Conservation (phyloP, 2,888 invertebrate genomes). For the Marasmarcha lunaedactyla region DNA sequence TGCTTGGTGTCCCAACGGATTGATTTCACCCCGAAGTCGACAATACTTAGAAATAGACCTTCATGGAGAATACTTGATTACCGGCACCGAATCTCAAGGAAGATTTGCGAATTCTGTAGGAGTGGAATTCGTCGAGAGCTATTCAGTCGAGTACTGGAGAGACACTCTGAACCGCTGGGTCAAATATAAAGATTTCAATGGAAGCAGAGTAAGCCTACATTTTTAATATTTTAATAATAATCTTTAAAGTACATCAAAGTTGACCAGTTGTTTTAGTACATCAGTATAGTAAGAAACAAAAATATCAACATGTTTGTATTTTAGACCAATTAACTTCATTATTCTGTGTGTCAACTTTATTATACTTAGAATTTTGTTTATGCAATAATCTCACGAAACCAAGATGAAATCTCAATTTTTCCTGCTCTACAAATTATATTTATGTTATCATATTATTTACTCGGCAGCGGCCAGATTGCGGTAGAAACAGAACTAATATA, state of each 20-base stretch:
- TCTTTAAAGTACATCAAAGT: too few relatives aligned
- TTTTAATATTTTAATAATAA: constrained; percentile 4
- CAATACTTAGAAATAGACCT: constrained; percentile 89
- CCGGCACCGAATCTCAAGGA: constrained; percentile 90
- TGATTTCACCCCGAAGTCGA: constrained; percentile 79
- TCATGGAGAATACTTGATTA: constrained; percentile 79
- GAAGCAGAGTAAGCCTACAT: constrained; percentile 74
- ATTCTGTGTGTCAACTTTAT: too few relatives aligned
- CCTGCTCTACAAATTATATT: too few relatives aligned
- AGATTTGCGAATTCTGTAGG: constrained; percentile 93
- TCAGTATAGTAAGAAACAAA: too few relatives aligned
- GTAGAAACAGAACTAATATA: not conserved
- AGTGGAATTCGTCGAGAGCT: constrained; percentile 88
- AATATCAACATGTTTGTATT: too few relatives aligned
- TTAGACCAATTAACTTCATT: too few relatives aligned
- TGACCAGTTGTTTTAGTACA: too few relatives aligned
- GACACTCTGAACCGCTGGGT: constrained; percentile 77
- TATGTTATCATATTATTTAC: constrained; percentile 1
- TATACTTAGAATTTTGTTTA: too few relatives aligned
- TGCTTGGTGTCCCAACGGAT: constrained; percentile 92
- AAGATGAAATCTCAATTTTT: too few relatives aligned
- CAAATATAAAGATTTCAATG: constrained; percentile 82
- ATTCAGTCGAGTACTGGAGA: constrained; percentile 86
- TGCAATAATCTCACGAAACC: too few relatives aligned
- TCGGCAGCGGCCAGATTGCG: not conserved